Evolutionary conservation across 2,797 vertebrate species (phyloP).

Genomic region (Falco naumanni): DNA sequence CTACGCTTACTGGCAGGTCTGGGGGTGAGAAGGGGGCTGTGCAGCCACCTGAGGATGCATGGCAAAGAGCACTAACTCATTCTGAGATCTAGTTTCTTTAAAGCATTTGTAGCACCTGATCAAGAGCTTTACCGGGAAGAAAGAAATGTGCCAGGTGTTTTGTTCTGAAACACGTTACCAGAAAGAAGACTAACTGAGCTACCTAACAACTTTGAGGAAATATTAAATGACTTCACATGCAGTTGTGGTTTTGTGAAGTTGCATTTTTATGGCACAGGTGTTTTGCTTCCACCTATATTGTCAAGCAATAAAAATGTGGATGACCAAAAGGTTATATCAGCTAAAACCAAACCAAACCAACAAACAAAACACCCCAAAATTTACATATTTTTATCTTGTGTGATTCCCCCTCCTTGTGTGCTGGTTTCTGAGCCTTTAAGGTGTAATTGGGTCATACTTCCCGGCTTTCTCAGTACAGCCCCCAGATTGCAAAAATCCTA

Average conservation of each 20-base stretch:
- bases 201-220: neutral
- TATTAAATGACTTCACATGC: neutral
- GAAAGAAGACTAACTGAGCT: neutral
- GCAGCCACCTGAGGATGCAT: rapidly evolving
- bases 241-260: neutral
- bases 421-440: neutral
- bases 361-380: neutral
- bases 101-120: neutral
- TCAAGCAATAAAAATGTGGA: neutral
- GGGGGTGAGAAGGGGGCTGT: neutral
- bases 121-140: neutral
- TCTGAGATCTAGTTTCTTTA: neutral
- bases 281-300: neutral
- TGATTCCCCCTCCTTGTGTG: neutral
- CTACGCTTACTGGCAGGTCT: neutral
- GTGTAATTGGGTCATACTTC: neutral
- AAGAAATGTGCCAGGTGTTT: neutral
- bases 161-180: neutral
- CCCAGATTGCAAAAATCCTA: neutral
- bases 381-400: neutral
- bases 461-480: neutral
- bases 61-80: neutral
- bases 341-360: neutral
- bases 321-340: neutral
- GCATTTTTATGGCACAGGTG: neutral